Percentiles rank a stretch among this genome's conserved stretches.
phyloP scores from a whole-genome alignment of 2,888 invertebrate genomes.

The Girardia tigrina region DNA sequence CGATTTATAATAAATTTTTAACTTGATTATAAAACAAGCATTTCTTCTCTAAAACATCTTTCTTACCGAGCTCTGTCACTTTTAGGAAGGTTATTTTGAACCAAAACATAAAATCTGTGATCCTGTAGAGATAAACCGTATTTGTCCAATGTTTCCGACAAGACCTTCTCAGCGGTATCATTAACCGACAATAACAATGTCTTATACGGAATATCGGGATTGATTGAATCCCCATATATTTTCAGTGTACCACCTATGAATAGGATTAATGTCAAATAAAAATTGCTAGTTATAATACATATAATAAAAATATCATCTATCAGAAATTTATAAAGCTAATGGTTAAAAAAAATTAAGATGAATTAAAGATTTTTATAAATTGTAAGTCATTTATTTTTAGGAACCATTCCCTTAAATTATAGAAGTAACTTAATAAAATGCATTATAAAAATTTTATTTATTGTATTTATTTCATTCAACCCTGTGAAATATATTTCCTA shows the following conservation, averaged over 20 bases:
- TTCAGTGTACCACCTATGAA: constrained; percentile 53
- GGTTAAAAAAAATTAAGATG: too few species aligned
- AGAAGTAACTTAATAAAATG: too few species aligned
- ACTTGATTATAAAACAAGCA: too few species aligned
- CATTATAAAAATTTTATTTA: too few species aligned
- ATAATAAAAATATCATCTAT: too few species aligned
- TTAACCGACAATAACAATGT: constrained; percentile 79
- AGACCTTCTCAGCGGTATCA: constrained; percentile 78
- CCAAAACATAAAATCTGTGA: constrained; percentile 76
- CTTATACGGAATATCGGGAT: constrained; percentile 93
- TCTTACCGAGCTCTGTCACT: constrained; percentile 42
- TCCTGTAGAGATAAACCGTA: constrained; percentile 75
- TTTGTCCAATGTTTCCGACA: constrained; percentile 87
- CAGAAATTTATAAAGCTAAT: too few species aligned
- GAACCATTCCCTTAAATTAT: too few species aligned
- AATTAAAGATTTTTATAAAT: too few species aligned
- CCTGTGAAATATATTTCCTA: too few species aligned
- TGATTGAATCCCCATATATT: constrained; percentile 87
- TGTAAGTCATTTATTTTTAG: too few species aligned
- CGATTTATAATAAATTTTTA: too few species aligned
- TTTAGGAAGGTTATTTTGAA: constrained; percentile 60
- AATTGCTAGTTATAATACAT: not conserved
- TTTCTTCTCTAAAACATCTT: not conserved
- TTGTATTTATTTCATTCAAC: too few species aligned
- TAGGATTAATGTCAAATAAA: not conserved